Evolutionary conservation across 2,888 invertebrate genomes (phyloP), one percentile per base, ranked within the genome.

Genomic region (Hedychridium roseum): DNA sequence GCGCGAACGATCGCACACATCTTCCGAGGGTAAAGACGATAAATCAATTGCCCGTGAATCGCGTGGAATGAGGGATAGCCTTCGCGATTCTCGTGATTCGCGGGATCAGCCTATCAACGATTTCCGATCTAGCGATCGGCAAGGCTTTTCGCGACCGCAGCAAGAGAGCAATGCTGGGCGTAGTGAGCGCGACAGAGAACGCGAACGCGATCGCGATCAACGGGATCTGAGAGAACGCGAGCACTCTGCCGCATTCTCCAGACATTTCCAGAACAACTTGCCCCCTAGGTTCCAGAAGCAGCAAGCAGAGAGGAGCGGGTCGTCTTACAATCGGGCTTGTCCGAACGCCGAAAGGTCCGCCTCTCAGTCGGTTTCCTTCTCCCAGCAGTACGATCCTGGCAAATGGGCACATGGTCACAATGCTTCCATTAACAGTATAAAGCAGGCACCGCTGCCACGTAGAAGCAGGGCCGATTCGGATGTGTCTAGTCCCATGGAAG

Each of bases 281-380:
- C 94, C 94, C 42, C 94, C 94, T 11, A 84, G 94, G 48, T 92
- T 93, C 79, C 86, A 89, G 67, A 90, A 89, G 67, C 90, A 91
- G 68, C 90, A 91, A 66, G 85, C 85, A 57, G 86, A 80, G 52
- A 75, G 78, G 44, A 68, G 68, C 43, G 37, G 34, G 3, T 44
- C 56, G 12, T 60, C 63, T 7, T 72, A 71, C 43, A 78, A 64
- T 44, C 65, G 78, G 14, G 69, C 74, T 31, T 76, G 77, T 14
- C 77, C 78, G 1, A 78, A 62, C 43, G 66, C 74, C 14, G 78
- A 78, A 23, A 68, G 78, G 43, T 61, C 71, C n/a, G 51, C 68
- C 17, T 45, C 67, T 6, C 71, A 65, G 39, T 40, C 62, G 3
- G 54, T 65, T n/a, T 63, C 74, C 2, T 78, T 77, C 47, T 68